These are phyloP conservation scores for Galerucella pusilla DNA, from an alignment of 2,888 invertebrate genomes.

Conservation along the genomic window DNA sequence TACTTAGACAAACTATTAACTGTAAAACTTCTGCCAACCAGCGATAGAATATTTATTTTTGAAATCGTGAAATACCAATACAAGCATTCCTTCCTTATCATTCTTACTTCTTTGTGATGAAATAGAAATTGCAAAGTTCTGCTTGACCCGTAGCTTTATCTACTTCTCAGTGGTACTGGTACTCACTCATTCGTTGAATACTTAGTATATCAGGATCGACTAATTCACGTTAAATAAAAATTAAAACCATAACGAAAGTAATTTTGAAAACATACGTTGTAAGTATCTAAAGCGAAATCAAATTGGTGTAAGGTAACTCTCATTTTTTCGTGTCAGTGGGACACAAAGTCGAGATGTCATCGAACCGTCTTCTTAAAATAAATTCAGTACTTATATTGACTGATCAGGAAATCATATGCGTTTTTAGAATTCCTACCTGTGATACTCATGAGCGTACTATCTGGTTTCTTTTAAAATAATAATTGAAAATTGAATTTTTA, in stretches of 20 bases:
- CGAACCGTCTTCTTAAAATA: conserved; percentile 23
- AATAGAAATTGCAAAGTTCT: conserved; percentile 18
- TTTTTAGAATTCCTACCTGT: conserved; percentile 14
- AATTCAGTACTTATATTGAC: not conserved
- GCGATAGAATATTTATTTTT: too few species aligned
- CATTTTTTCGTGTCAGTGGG: conserved; percentile 27
- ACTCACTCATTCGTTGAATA: not conserved
- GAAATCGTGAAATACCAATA: not conserved
- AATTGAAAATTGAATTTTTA: not conserved
- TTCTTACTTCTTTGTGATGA: conserved; percentile 20
- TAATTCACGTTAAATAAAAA: not conserved
- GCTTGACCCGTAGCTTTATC: not conserved
- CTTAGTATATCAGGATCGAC: not conserved
- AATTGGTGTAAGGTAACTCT: not conserved
- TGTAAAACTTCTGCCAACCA: too few species aligned
- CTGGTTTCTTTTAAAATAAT: not conserved
- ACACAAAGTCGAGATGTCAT: conserved; percentile 12
- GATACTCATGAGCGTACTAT: conserved; percentile 13
- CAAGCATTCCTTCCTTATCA: not conserved
- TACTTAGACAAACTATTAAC: not conserved
- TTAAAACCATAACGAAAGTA: not conserved
- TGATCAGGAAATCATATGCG: conserved; percentile 15
- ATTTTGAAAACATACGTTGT: not conserved
- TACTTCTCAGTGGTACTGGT: not conserved
- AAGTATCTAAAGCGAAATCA: not conserved